Base-by-base conservation (phyloP, 2,113 vertebrate species). In the Engraulis encrasicolus region DNA sequence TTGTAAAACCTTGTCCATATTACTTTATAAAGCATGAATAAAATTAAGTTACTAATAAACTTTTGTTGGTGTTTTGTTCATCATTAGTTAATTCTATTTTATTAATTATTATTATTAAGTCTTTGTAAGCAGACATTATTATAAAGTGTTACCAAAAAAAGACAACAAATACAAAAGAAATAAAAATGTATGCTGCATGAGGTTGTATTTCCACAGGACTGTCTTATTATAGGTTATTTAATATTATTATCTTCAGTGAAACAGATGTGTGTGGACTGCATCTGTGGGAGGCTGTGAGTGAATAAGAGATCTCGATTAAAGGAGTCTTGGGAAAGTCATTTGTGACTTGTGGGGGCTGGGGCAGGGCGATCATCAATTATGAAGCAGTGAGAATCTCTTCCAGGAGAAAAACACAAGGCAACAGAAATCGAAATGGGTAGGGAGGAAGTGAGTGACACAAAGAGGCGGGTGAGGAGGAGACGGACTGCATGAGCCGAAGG, bases 261-360 rank as follows among this genome's bases (percentile, higher is more conserved):
- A 12, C 27, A 74, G 66, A 17, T 74, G 66, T 74, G 31, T 74
- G 9, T 45, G 17, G 17, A 31, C 66, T 74, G 66, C 27, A 74
- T 36, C 66, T 74, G 66, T 74, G 66, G 66, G n/a, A n/a, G n/a
- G 12, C 31, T 74, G 27, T 74, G 66, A 74, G 27, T 74, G 66
- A 74, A 34, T 74, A 14, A 27, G 31, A 74, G 66, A 17, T 74
- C 27, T 74, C 12, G 66, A 34, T 31, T 74, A 34, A 4, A 74
- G 66, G 27, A 34, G 34, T 36, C 23, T 31, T 74, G 27, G 66
- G 66, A 17, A 74, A 74, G 66, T 74, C 31, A 74, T 74, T 74
- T 74, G 66, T 27, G 31, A 34, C 31, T n/a, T 4, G 31, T 19
- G 27, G 31, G 66, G 66, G 58, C 58, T 27, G 11, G 23, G 23